Base-by-base conservation (phyloP, 2,888 invertebrate species). In the Lasioglossum zephyrum region DNA sequence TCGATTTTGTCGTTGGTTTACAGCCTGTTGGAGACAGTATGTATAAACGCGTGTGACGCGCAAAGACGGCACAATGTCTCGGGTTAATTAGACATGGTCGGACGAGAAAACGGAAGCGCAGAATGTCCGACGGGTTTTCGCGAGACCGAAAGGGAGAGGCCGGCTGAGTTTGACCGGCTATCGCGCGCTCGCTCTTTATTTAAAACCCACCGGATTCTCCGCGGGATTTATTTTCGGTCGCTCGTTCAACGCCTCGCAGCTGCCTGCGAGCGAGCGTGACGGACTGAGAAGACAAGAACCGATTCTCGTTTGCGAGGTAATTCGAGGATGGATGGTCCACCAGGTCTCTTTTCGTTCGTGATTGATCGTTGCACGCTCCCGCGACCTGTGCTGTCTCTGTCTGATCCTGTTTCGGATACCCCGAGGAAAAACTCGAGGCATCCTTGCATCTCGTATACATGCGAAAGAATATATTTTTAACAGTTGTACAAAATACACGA, bases 171-270 rank as follows among this genome's bases (percentile, higher is more conserved):
- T 85, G 87, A 83, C 81, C 87, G 90, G 83, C 86, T 87, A 86
- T 89, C 88, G 86, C 77, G 86, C 81, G 81, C 84, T 90, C 75
- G 92, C 93, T 69, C 69, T 93, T 94, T 93, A 93, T 93, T 94
- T 93, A 92, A 94, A 94, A 93, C 93, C 89, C 82, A 86, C 88
- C 88, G 90, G 91, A 93, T 93, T 92, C 93, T 93, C 90, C 90
- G 92, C 88, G 86, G 87, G 90, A 93, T 92, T 94, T 94, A 94
- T 94, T 94, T 94, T 93, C 87, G 92, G 91, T 89, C 90, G 92
- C 91, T 91, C 88, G 90, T 85, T 89, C 88, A 88, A 87, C 85
- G 90, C 85, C 88, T 85, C 81, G 87, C 89, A 89, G 88, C 91
- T 88, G 84, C 84, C 82, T 80, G 75, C 84, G 86, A 85, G 80